Evolutionary conservation across 53 echinoderm and acorn worm species (phyloP).

Genomic region (Holothuria leucospilota): DNA sequence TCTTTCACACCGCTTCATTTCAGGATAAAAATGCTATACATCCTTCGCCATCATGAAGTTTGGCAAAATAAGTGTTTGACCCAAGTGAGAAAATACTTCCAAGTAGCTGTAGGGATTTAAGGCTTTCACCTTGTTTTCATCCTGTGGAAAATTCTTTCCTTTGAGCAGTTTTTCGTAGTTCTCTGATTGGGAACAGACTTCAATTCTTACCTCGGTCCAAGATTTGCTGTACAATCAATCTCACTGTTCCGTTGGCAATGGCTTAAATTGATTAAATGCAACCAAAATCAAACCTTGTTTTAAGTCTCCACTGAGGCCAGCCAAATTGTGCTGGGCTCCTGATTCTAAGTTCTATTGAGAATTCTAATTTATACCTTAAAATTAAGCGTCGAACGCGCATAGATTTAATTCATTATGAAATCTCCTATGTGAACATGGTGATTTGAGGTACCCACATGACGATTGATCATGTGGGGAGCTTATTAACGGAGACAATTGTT

Average conservation of each 20-base stretch:
- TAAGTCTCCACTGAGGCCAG: conserved; percentile 25
- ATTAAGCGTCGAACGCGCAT: too few relatives aligned
- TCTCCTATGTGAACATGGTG: too few relatives aligned
- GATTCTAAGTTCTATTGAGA: too few relatives aligned
- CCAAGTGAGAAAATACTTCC: not conserved
- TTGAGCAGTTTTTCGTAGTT: not conserved
- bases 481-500: too few relatives aligned
- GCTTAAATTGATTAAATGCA: conserved; percentile 44
- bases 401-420: too few relatives aligned
- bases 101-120: not conserved
- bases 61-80: conserved; percentile 8
- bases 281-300: conserved; percentile 43
- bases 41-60: not conserved
- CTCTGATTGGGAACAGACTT: conserved; percentile 33
- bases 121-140: conserved; percentile 6
- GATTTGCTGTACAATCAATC: conserved; percentile 33
- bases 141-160: conserved; percentile 28
- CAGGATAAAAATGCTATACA: too few relatives aligned
- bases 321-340: conserved; percentile 7
- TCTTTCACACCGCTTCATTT: too few relatives aligned
- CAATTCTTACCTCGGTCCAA: not conserved
- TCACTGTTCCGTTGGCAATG: conserved; percentile 23
- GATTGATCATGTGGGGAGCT: too few relatives aligned
- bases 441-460: too few relatives aligned
- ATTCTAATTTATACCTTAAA: too few relatives aligned